A percentile compares a stretch with the other conserved stretches of the same genome.
Evolutionary conservation across 1,140 invertebrate species (phyloP).

Genomic region (Ceratosolen solmsi): DNA sequence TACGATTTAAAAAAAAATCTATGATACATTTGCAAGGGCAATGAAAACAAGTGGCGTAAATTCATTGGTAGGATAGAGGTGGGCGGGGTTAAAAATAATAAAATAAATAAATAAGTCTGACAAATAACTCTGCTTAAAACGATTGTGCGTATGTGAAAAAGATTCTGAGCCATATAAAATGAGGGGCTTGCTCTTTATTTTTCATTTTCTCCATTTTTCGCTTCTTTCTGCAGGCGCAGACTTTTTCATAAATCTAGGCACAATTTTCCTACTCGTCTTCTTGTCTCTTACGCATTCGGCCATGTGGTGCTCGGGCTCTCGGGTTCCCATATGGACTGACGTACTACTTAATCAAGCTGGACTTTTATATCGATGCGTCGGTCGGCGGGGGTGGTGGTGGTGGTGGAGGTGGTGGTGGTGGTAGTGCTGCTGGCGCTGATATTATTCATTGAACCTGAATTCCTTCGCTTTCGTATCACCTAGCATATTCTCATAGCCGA

Average conservation of each 20-base stretch:
- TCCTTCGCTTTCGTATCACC: constrained; percentile 1
- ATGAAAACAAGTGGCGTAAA: background rate
- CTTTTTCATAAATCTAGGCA: background rate
- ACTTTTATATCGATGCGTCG: constrained; percentile 8
- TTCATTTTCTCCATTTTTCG: no score
- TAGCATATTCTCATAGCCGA: background rate
- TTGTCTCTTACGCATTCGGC: background rate
- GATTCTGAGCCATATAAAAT: no score
- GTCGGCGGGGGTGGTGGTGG: background rate
- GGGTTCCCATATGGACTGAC: constrained; percentile 13
- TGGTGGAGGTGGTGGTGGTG: background rate
- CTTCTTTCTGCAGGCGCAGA: no score
- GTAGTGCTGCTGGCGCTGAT: background rate
- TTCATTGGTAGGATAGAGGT: background rate
- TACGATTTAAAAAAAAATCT: background rate
- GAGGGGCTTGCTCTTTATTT: no score
- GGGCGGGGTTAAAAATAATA: background rate
- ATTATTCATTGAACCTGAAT: constrained; percentile 44
- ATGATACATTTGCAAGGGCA: background rate
- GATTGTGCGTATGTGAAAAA: background rate
- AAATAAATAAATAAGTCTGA: background rate
- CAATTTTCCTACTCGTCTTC: background rate
- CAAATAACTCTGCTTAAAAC: background rate
- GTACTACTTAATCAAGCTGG: constrained; percentile 35
- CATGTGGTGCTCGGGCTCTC: background rate